Percentiles rank a stretch among this genome's conserved stretches.
Conservation (phyloP, 1,140 invertebrate species). For the Lordiphosa clarofinis region DNA sequence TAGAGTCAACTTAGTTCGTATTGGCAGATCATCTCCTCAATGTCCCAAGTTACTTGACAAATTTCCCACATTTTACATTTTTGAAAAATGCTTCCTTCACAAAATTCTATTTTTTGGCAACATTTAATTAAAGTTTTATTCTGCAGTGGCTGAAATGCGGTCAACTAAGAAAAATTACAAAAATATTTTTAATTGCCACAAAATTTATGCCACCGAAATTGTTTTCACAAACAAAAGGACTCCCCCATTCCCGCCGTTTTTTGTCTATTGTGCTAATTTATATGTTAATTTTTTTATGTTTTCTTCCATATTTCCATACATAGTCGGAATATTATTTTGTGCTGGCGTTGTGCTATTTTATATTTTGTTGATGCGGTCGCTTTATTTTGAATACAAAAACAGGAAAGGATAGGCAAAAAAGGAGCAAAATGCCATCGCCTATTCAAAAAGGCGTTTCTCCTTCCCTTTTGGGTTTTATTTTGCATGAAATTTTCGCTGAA, state of each 20-base stretch:
- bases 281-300: constrained; percentile 52
- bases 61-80: no score
- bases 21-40: no score
- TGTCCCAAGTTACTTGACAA: no score
- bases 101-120: constrained; percentile 17
- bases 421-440: constrained; percentile 46
- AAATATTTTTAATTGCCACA: constrained; percentile 48
- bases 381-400: constrained; percentile 56
- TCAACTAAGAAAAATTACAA: constrained; percentile 29
- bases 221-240: constrained; percentile 46
- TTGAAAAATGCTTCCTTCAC: no score
- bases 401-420: constrained; percentile 44
- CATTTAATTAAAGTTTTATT: constrained; percentile 30
- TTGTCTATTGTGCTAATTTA: constrained; percentile 56
- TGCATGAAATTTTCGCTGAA: constrained; percentile 54
- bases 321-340: constrained; percentile 40
- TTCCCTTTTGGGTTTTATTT: constrained; percentile 49
- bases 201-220: constrained; percentile 47
- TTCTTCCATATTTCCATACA: constrained; percentile 49
- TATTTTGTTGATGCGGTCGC: constrained; percentile 56
- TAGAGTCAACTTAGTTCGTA: no score
- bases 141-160: constrained; percentile 9
- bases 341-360: constrained; percentile 39
- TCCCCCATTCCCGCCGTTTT: not conserved
- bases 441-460: constrained; percentile 47